These are phyloP conservation scores for Stictocephala bisonia DNA, from an alignment of 2,888 invertebrate species.

Conservation along the genomic window DNA sequence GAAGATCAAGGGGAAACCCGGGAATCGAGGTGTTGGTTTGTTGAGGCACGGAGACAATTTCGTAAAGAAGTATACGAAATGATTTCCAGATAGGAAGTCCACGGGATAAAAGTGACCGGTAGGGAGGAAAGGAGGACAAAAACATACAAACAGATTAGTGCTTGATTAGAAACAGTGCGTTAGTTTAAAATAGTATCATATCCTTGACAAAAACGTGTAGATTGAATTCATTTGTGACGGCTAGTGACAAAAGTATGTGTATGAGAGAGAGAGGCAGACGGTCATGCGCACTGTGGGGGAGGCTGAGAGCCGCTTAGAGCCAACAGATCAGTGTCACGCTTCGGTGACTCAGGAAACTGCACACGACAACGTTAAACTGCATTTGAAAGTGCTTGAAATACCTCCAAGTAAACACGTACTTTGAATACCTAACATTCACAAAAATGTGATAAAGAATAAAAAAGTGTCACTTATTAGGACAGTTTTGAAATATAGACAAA, in stretches of 20 bases:
- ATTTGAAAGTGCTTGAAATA: too few relatives aligned
- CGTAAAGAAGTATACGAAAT: not conserved
- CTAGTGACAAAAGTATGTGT: not conserved
- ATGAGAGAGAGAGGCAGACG: slow-evolving; percentile 17
- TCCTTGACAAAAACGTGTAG: slow-evolving; percentile 28
- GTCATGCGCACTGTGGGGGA: not conserved
- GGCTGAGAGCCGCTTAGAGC: too few relatives aligned
- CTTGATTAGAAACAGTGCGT: not conserved
- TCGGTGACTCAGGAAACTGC: too few relatives aligned
- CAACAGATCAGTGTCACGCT: too few relatives aligned
- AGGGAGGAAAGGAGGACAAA: slow-evolving; percentile 48
- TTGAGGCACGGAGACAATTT: slow-evolving; percentile 18
- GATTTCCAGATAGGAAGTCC: slow-evolving; percentile 27
- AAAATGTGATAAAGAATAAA: too few relatives aligned
- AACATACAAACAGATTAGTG: slow-evolving; percentile 48
- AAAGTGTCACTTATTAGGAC: too few relatives aligned
- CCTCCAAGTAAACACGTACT: too few relatives aligned
- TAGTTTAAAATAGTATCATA: slow-evolving; percentile 28
- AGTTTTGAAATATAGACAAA: too few relatives aligned
- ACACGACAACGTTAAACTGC: too few relatives aligned
- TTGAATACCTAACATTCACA: too few relatives aligned
- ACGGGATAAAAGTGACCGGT: slow-evolving; percentile 52
- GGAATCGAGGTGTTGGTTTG: slow-evolving; percentile 43
- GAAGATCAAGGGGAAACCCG: slow-evolving; percentile 43
- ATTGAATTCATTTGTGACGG: slow-evolving; percentile 32